phyloP scores from a whole-genome alignment of 2,797 vertebrate genomes.

The Parambassis ranga region DNA sequence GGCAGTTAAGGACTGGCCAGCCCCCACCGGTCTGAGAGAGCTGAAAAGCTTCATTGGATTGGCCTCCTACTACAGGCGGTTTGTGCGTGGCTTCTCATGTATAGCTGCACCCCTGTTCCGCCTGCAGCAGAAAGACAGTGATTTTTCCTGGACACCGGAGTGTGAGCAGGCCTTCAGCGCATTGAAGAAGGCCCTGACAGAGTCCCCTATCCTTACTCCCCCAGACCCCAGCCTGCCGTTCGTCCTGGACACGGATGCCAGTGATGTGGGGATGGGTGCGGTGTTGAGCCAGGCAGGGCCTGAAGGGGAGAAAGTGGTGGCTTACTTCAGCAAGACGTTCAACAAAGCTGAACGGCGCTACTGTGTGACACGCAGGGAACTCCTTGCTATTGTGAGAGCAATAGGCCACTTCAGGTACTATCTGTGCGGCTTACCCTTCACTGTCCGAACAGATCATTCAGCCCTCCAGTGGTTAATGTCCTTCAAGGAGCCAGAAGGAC shows the following conservation, averaged over 20 bases:
- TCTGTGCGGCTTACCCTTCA: background rate
- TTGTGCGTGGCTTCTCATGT: background rate
- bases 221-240: background rate
- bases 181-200: background rate
- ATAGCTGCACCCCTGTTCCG: background rate
- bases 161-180: background rate
- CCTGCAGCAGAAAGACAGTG: background rate
- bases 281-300: background rate
- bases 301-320: background rate
- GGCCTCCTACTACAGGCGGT: background rate
- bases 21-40: background rate
- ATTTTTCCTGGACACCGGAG: background rate
- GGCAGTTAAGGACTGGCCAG: background rate
- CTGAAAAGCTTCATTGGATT: background rate
- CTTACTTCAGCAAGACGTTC: background rate
- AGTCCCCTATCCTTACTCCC: background rate
- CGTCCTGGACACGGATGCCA: background rate
- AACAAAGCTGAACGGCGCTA: conserved; percentile 1
- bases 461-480: background rate
- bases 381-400: background rate
- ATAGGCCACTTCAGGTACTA: background rate
- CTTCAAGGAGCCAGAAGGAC: background rate
- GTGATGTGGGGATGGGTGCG: background rate
- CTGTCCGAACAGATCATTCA: background rate
- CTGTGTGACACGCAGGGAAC: background rate